These are phyloP conservation scores for Apis florea DNA, from an alignment of 1,140 invertebrate species.

Conservation along the genomic window DNA sequence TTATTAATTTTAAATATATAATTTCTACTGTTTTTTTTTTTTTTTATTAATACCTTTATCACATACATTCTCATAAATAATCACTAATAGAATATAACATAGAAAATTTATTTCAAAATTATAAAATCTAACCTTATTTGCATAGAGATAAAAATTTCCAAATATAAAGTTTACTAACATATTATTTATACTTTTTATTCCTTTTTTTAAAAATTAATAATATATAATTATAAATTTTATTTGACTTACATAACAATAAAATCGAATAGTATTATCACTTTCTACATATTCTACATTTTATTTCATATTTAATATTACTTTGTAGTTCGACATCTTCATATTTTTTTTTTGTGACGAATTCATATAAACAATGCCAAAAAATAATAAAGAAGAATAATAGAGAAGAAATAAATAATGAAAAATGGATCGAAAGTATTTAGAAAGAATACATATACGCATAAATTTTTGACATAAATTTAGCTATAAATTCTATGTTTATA, in stretches of 20 bases:
- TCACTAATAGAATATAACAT: not conserved
- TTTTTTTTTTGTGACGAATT: not conserved
- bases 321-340: not conserved
- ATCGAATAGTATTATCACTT: not conserved
- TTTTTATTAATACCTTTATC: not conserved
- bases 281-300: not conserved
- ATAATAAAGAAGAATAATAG: too few species aligned
- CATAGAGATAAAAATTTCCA: not conserved
- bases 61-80: not conserved
- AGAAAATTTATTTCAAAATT: not conserved
- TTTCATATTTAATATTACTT: not conserved
- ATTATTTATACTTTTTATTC: not conserved
- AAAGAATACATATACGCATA: not conserved
- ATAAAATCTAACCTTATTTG: slow-evolving; percentile 2
- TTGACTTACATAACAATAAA: not conserved
- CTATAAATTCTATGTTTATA: slow-evolving; percentile 41
- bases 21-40: not conserved
- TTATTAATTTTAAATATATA: slow-evolving; percentile 9
- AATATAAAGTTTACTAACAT: not conserved
- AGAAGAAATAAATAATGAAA: not conserved
- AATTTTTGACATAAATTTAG: not conserved
- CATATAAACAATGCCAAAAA: too few species aligned
- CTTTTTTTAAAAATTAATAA: not conserved
- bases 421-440: not conserved
- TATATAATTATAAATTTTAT: not conserved